A percentile compares a stretch with the other conserved stretches of the same genome.
Evolutionary conservation across 2,797 vertebrate genomes (phyloP).

Genomic region (Cichlasoma orientale): DNA sequence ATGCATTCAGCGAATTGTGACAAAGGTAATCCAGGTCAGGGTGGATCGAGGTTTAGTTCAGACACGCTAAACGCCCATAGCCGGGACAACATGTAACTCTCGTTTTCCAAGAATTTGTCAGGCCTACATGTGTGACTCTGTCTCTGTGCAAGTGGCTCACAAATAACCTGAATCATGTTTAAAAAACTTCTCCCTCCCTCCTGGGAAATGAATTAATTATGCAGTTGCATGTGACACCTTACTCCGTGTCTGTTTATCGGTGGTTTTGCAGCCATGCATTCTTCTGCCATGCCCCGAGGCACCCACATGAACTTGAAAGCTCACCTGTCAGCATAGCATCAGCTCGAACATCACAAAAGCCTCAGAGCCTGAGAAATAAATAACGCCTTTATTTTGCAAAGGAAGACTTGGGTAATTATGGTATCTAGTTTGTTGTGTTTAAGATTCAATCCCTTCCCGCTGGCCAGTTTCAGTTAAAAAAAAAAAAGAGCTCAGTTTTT

Average conservation of each 20-base stretch:
- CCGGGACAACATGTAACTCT: neutral
- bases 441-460: neutral
- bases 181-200: neutral
- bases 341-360: neutral
- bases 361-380: neutral
- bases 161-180: neutral
- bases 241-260: neutral
- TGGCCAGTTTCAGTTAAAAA: neutral
- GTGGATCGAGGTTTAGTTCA: conserved; percentile 20
- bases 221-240: neutral
- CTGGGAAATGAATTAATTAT: neutral
- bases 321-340: conserved; percentile 36
- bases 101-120: neutral
- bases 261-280: conserved; percentile 9
- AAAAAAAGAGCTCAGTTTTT: neutral
- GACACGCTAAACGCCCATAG: conserved; percentile 4
- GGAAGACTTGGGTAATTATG: neutral
- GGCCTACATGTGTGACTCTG: neutral
- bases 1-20: neutral
- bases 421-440: neutral
- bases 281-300: neutral
- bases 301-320: conserved; percentile 3
- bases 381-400: neutral
- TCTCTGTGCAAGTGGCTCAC: neutral
- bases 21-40: neutral